phyloP scores from a whole-genome alignment of 2,888 invertebrate species.

The Fabriciana adippe region DNA sequence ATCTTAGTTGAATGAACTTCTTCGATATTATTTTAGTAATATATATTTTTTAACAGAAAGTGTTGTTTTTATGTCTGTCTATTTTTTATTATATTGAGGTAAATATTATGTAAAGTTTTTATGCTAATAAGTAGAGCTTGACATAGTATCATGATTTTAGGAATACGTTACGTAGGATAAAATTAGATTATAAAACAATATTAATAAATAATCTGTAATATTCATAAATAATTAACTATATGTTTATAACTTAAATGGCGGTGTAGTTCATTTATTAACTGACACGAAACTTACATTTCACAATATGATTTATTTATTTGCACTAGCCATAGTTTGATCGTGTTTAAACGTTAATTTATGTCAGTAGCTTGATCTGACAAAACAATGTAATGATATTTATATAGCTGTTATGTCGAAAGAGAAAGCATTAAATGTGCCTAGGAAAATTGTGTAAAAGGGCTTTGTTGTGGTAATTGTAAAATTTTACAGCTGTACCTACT shows the following conservation, averaged over 20 bases:
- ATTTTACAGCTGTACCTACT: background rate
- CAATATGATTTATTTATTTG: conserved; percentile 27
- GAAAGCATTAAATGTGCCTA: background rate
- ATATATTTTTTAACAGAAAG: conserved; percentile 1
- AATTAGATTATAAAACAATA: too few relatives aligned
- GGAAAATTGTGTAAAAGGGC: conserved; percentile 1
- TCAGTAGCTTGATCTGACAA: conserved; percentile 17
- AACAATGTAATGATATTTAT: conserved; percentile 9
- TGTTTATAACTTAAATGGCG: background rate
- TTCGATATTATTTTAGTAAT: conserved; percentile 1
- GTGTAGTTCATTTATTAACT: conserved; percentile 2
- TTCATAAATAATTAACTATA: background rate
- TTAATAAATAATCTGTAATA: too few relatives aligned
- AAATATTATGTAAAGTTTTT: too few relatives aligned
- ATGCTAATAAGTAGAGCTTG: too few relatives aligned
- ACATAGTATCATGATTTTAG: too few relatives aligned
- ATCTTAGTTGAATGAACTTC: conserved; percentile 3
- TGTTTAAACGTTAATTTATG: conserved; percentile 20
- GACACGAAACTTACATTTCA: conserved; percentile 27
- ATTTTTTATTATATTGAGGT: too few relatives aligned
- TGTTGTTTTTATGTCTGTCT: background rate
- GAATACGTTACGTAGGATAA: too few relatives aligned
- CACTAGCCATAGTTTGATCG: conserved; percentile 27
- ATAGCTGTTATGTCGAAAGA: conserved; percentile 3
- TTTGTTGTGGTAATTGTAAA: background rate